phyloP scores from a whole-genome alignment of 2,113 vertebrate genomes.

The Galbula dea region DNA sequence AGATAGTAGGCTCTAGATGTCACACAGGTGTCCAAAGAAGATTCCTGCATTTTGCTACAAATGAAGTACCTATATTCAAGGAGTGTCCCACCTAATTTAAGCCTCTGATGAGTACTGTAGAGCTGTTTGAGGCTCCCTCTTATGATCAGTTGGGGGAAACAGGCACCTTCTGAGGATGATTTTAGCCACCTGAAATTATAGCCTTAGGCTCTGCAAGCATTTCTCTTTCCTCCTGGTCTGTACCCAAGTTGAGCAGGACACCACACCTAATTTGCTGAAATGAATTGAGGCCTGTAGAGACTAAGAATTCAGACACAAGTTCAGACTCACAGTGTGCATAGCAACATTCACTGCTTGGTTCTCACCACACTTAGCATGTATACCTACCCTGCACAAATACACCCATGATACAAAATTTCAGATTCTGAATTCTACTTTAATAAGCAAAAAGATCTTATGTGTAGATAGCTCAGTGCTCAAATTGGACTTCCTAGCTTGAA shows the following conservation, averaged over 20 bases:
- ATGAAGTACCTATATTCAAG: not conserved
- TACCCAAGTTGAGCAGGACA: not conserved
- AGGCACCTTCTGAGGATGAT: not conserved
- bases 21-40: not conserved
- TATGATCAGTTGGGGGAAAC: not conserved
- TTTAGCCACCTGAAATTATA: not conserved
- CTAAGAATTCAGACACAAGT: not conserved
- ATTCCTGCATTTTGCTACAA: not conserved
- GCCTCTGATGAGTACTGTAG: rapidly evolving
- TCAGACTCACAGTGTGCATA: not conserved
- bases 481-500: not conserved
- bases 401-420: not conserved
- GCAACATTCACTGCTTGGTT: not conserved
- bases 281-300: not conserved
- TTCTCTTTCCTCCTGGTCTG: not conserved
- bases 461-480: not conserved
- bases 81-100: not conserved
- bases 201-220: not conserved
- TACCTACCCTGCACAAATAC: not conserved
- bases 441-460: not conserved
- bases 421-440: not conserved
- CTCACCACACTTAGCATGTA: not conserved
- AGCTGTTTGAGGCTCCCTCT: not conserved
- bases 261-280: not conserved
- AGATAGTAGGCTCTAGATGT: not conserved